Percentiles rank a stretch among this genome's conserved stretches.
phyloP scores from a whole-genome alignment of 2,888 invertebrate species.

The Brenthis ino region DNA sequence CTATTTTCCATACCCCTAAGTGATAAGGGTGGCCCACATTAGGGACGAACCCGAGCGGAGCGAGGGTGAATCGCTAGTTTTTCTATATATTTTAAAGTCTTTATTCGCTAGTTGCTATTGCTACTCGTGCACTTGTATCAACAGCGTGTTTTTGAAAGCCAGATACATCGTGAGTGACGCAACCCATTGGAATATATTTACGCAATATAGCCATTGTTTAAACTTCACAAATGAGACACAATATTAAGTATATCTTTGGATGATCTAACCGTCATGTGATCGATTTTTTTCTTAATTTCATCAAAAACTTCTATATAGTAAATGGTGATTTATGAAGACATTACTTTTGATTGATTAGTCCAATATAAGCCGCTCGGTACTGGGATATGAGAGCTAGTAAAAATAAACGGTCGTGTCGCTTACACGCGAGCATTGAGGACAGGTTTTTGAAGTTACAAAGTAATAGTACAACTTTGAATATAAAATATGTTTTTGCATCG shows the following conservation, averaged over 20 bases:
- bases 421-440: too few species aligned
- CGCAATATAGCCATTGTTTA: constrained; percentile 59
- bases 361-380: not conserved
- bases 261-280: constrained; percentile 29
- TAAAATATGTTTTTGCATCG: too few species aligned
- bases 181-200: constrained; percentile 55
- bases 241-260: constrained; percentile 31
- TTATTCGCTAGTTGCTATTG: constrained; percentile 38
- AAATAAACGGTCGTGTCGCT: not conserved
- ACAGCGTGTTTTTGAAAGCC: constrained; percentile 73
- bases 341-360: constrained; percentile 12
- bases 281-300: not conserved
- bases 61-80: not conserved
- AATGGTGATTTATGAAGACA: not conserved
- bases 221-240: constrained; percentile 48
- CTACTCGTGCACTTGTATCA: constrained; percentile 69
- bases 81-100: constrained; percentile 10
- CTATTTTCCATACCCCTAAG: too few species aligned
- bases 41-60: too few species aligned
- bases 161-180: constrained; percentile 66
- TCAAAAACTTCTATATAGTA: too few species aligned
- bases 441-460: too few species aligned
- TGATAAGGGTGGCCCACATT: too few species aligned
- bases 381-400: constrained; percentile 3
- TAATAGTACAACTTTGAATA: too few species aligned